phyloP scores from a whole-genome alignment of 2,888 invertebrate species.

The Drosophila lutescens region DNA sequence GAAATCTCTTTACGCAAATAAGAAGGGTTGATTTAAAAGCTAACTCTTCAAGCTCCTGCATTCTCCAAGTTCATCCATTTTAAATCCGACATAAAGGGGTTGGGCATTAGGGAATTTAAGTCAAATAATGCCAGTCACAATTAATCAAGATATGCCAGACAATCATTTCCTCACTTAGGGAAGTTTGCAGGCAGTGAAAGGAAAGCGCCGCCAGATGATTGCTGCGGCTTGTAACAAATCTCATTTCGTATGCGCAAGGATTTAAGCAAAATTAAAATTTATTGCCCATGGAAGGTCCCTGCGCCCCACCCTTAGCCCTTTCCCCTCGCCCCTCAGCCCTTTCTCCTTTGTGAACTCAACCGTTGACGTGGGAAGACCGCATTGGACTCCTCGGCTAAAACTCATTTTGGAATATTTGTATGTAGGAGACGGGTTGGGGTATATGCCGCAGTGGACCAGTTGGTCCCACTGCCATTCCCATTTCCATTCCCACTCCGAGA shows the following conservation, averaged over 20 bases:
- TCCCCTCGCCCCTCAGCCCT: background rate
- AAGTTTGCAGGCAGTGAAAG: slow-evolving; percentile 32
- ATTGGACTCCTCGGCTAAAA: slow-evolving; percentile 10
- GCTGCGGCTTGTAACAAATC: slow-evolving; percentile 58
- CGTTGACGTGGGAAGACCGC: slow-evolving; percentile 40
- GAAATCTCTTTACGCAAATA: background rate
- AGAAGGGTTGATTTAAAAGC: background rate
- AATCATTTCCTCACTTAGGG: slow-evolving; percentile 25
- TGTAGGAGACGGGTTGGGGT: background rate
- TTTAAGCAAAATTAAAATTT: slow-evolving; percentile 75
- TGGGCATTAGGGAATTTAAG: background rate
- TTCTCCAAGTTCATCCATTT: background rate
- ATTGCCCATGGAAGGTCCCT: slow-evolving; percentile 66
- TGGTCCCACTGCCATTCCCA: slow-evolving; percentile 30
- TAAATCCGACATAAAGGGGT: background rate
- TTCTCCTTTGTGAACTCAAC: slow-evolving; percentile 33
- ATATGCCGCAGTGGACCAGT: slow-evolving; percentile 48
- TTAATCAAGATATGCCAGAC: slow-evolving; percentile 24
- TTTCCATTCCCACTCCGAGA: background rate
- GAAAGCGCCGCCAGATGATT: slow-evolving; percentile 37
- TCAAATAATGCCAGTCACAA: slow-evolving; percentile 26
- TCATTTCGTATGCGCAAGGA: slow-evolving; percentile 70
- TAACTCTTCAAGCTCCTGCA: background rate
- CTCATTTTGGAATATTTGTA: slow-evolving; percentile 28
- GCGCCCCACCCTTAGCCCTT: background rate